Evolutionary conservation across 2,113 vertebrate genomes (phyloP).

Genomic region (Tragelaphus scriptus): DNA sequence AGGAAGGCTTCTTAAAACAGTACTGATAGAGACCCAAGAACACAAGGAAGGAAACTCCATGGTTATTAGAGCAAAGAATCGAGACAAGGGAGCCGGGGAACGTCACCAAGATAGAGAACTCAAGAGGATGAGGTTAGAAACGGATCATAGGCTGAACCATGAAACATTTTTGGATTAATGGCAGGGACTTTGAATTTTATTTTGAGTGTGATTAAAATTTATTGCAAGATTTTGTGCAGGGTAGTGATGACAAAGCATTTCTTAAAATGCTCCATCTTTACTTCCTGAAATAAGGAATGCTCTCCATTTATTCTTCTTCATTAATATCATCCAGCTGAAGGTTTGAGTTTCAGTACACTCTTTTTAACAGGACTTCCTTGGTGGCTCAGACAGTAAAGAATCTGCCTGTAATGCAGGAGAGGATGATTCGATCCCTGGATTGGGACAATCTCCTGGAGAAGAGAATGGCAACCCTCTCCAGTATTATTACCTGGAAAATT

Average conservation of each 20-base stretch:
- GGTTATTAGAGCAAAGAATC: accelerated
- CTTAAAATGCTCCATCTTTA: not conserved
- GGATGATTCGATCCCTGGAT: not conserved
- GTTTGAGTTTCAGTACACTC: not conserved
- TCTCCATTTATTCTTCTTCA: not conserved
- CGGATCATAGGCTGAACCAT: accelerated
- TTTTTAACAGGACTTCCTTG: not conserved
- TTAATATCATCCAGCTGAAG: not conserved
- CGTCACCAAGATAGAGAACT: no score
- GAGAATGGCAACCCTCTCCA: not conserved
- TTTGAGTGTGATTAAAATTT: not conserved
- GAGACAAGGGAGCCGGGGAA: no score
- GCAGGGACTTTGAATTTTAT: not conserved
- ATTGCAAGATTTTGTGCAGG: not conserved
- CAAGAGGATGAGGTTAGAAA: not conserved
- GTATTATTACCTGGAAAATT: not conserved
- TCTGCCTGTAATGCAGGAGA: not conserved
- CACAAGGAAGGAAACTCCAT: not conserved
- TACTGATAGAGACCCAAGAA: not conserved
- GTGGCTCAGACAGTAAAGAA: not conserved
- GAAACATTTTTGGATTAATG: not conserved
- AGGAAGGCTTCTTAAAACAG: not conserved
- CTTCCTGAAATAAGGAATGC: not conserved
- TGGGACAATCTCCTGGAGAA: not conserved
- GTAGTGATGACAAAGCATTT: not conserved